These are phyloP conservation scores for Megathymus violae DNA, from an alignment of 1,140 invertebrate species.

Conservation along the genomic window DNA sequence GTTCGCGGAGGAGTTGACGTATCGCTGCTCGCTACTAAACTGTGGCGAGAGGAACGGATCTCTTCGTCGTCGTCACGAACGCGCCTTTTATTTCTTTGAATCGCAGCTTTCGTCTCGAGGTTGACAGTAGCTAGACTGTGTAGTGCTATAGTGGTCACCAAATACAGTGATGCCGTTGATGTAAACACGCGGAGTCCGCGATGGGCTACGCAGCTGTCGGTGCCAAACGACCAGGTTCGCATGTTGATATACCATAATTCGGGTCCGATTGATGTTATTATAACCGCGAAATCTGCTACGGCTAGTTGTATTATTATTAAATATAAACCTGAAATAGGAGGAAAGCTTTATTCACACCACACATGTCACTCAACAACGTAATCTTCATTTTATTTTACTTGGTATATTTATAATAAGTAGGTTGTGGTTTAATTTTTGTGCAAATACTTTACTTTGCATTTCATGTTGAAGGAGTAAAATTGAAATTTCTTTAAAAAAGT, in stretches of 20 bases:
- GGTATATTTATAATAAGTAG: no score
- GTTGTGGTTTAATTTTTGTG: no score
- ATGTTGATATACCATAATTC: constrained; percentile 80
- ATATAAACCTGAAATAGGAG: no score
- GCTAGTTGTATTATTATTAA: constrained; percentile 82
- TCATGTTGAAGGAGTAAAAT: no score
- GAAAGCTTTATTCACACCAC: no score
- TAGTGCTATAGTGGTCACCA: constrained; percentile 81
- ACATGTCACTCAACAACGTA: no score
- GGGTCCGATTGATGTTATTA: constrained; percentile 69
- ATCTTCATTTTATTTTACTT: no score
- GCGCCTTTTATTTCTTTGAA: constrained; percentile 61
- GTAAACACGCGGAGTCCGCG: constrained; percentile 80
- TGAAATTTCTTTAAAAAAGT: no score
- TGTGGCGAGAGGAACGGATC: constrained; percentile 76
- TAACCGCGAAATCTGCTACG: constrained; percentile 73
- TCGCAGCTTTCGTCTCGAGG: constrained; percentile 65
- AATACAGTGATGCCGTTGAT: constrained; percentile 81
- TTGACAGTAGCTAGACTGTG: constrained; percentile 84
- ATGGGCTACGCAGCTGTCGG: constrained; percentile 75
- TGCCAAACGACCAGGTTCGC: constrained; percentile 80
- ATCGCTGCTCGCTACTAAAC: constrained; percentile 77
- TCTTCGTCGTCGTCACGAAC: constrained; percentile 81
- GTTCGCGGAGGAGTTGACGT: constrained; percentile 72
- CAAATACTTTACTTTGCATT: no score